Percentiles rank a stretch among this genome's conserved stretches.
Conservation (phyloP, 2,888 invertebrate species). For the Aquatica leii region DNA sequence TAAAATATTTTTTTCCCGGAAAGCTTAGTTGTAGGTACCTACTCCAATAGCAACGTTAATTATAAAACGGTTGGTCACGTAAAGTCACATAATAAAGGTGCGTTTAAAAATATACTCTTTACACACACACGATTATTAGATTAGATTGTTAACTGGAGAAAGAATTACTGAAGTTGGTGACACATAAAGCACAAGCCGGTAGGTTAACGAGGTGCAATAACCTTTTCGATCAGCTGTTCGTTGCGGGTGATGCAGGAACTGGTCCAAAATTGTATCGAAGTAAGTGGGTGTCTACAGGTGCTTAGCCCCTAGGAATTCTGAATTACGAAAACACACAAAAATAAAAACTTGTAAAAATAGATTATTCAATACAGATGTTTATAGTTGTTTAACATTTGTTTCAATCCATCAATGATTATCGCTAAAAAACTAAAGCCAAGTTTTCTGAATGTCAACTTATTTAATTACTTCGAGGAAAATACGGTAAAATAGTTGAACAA, state of each 20-base stretch:
- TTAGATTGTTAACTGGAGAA: conserved; percentile 18
- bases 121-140: conserved; percentile 11
- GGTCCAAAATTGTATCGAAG: conserved; percentile 18
- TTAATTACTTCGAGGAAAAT: no score
- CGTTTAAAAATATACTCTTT: conserved; percentile 18
- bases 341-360: no score
- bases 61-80: conserved; percentile 11
- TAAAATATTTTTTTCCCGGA: no score
- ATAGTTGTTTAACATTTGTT: no score
- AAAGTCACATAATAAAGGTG: conserved; percentile 12
- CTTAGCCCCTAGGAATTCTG: conserved; percentile 19
- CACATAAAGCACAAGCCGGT: conserved; percentile 29
- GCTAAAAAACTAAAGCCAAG: no score
- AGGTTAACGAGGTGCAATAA: conserved; percentile 32
- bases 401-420: no score
- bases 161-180: conserved; percentile 26
- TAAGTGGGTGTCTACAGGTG: conserved; percentile 24
- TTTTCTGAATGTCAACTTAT: no score
- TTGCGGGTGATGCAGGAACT: conserved; percentile 27
- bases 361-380: no score
- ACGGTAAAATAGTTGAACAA: no score
- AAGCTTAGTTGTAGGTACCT: no score
- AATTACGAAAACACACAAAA: conserved; percentile 8
- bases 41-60: neutral
- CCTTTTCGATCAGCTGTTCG: conserved; percentile 31